A percentile compares a stretch with the other conserved stretches of the same genome.
Evolutionary conservation across 2,797 vertebrate genomes (phyloP).

Genomic region (Triplophysa bombifrons): DNA sequence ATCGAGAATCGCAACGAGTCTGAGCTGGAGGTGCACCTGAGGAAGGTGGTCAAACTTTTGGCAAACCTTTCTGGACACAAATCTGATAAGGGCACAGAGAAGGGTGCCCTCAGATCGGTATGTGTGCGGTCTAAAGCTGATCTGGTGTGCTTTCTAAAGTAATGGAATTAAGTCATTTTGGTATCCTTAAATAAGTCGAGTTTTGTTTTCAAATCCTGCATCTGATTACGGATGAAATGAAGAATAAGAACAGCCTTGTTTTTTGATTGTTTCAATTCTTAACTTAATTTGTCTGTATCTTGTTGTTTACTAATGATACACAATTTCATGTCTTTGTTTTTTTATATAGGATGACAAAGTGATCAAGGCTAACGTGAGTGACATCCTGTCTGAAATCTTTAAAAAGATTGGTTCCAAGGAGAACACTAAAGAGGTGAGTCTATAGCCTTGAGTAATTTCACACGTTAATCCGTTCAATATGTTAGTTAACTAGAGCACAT

Average conservation of each 20-base stretch:
- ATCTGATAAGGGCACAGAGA: slow-evolving; percentile 89
- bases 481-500: slow-evolving; percentile 1
- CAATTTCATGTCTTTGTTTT: neutral
- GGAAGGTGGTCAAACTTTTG: slow-evolving; percentile 88
- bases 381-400: slow-evolving; percentile 97
- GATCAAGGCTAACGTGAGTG: slow-evolving; percentile 94
- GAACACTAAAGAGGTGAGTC: slow-evolving; percentile 94
- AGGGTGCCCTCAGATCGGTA: slow-evolving; percentile 83
- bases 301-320: neutral
- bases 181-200: no score
- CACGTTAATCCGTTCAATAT: neutral
- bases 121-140: slow-evolving; percentile 53
- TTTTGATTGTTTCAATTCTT: no score
- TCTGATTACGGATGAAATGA: no score
- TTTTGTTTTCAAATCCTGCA: no score
- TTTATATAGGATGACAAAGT: slow-evolving; percentile 88
- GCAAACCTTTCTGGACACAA: slow-evolving; percentile 85
- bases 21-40: slow-evolving; percentile 90
- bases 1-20: slow-evolving; percentile 98
- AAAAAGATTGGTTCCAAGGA: slow-evolving; percentile 99
- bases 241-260: no score
- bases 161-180: no score
- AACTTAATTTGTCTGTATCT: neutral
- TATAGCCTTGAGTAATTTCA: neutral
- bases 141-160: no score